Base-by-base conservation (phyloP, 2,797 vertebrate genomes). In the Brachyrhaphis roseni region DNA sequence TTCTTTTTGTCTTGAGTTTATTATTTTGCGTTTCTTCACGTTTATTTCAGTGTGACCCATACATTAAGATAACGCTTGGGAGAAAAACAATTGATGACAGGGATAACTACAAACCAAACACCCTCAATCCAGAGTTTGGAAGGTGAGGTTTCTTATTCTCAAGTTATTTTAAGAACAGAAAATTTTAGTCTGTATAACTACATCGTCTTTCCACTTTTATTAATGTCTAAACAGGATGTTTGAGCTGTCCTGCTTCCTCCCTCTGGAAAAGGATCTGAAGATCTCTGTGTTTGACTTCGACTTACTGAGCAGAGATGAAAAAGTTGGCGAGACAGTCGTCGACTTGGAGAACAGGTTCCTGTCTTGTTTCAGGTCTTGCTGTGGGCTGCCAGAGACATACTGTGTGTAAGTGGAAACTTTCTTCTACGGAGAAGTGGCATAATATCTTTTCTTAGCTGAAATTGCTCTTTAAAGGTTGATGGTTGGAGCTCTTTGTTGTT, bases 201-300 rank as follows among this genome's bases (percentile, higher is more conserved):
- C 1, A 15, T 28, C 1, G 55, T 16, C 26, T 70, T 1, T n/a
- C 68, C 8, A 78, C 3, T 45, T 82, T 1, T 20, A 13, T 88
- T 78, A 87, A 91, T 79, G 83, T 89, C 8, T 80, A 28, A 28
- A 28, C 26, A 99, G 98, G 94, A 97, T 98, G 97, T 99, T 98
- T 87, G 98, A 99, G 91, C 85, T 98, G 85, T 97, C 94, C 82
- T 99, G 98, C 95, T 98, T 97, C 93, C 93, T 99, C 84, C 98
- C 98, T 86, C 97, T 98, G 93, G 98, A 99, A 85, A 99, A 99
- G 91, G 98, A 99, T 91, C 94, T 99, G 91, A 99, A 99, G 94
- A 97, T 99, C 82, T 95, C 98, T 1, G 94, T 99, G 66, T 99
- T 99, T 81, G 98, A 99, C 91, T 98, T 97, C 4, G 98, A 99